Evolutionary conservation across 2,888 invertebrate species (phyloP).

Genomic region (Autographa gamma): DNA sequence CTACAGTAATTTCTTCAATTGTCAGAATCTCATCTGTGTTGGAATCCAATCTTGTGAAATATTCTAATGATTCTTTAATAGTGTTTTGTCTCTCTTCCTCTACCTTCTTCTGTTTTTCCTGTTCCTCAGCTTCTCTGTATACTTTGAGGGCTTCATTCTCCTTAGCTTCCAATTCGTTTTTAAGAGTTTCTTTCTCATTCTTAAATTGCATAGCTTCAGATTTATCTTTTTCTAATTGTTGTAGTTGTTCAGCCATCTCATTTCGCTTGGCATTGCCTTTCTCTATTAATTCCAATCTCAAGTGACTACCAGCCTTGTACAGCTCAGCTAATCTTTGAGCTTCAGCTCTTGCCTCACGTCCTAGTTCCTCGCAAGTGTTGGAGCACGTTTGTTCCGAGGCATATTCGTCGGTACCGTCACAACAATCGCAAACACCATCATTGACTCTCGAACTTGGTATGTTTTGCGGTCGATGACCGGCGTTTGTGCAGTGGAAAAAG

Average conservation of each 20-base stretch:
- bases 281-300: conserved; percentile 92
- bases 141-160: conserved; percentile 94
- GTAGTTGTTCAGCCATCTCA: conserved; percentile 92
- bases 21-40: conserved; percentile 94
- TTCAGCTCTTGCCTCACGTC: conserved; percentile 92
- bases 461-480: conserved; percentile 92
- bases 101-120: conserved; percentile 88
- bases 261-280: conserved; percentile 93
- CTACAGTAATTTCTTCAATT: conserved; percentile 91
- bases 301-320: conserved; percentile 93
- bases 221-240: conserved; percentile 92
- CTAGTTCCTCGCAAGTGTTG: conserved; percentile 95
- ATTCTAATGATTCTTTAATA: conserved; percentile 91
- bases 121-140: conserved; percentile 92
- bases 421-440: conserved; percentile 98
- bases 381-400: conserved; percentile 89
- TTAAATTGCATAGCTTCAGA: conserved; percentile 94
- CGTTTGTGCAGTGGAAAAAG: conserved; percentile 94
- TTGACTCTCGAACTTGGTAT: conserved; percentile 97
- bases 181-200: conserved; percentile 93
- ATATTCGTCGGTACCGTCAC: conserved; percentile 97
- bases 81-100: conserved; percentile 89
- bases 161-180: conserved; percentile 91
- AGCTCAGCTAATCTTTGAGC: conserved; percentile 93
- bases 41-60: conserved; percentile 94